Evolutionary conservation across 2,888 invertebrate species (phyloP).

Genomic region (Microdon myrmicae): DNA sequence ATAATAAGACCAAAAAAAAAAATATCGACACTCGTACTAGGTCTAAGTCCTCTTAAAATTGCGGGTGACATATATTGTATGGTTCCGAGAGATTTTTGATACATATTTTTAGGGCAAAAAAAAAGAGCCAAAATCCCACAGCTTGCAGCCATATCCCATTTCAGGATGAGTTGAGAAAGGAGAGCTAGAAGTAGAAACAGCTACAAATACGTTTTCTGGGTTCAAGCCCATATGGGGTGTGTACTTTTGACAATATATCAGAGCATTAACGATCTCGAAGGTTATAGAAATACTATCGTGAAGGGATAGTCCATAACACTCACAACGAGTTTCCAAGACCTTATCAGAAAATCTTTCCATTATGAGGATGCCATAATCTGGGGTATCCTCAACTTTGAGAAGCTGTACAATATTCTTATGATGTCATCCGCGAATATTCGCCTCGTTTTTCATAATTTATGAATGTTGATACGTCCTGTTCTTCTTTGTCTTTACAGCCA

Average conservation of each 20-base stretch:
- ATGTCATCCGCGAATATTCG: slow-evolving; percentile 66
- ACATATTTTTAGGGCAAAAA: no score
- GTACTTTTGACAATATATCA: slow-evolving; percentile 69
- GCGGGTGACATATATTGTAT: slow-evolving; percentile 72
- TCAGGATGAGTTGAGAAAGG: not conserved
- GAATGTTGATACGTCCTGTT: slow-evolving; percentile 54
- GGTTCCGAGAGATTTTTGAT: slow-evolving; percentile 62
- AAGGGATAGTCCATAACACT: slow-evolving; percentile 57
- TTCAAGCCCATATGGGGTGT: slow-evolving; percentile 72
- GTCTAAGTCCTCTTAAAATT: slow-evolving; percentile 67
- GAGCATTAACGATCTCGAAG: slow-evolving; percentile 67
- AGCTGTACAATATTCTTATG: slow-evolving; percentile 69
- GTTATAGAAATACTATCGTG: slow-evolving; percentile 61
- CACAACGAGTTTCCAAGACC: slow-evolving; percentile 62
- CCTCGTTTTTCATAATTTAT: slow-evolving; percentile 66
- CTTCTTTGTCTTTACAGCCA: slow-evolving; percentile 70
- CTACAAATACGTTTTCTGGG: slow-evolving; percentile 70
- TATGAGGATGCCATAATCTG: slow-evolving; percentile 65
- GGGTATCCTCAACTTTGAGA: slow-evolving; percentile 61
- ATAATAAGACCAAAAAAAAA: slow-evolving; percentile 71
- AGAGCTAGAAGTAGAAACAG: slow-evolving; percentile 34
- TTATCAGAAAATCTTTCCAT: slow-evolving; percentile 69
- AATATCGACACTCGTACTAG: slow-evolving; percentile 69
- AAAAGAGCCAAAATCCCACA: slow-evolving; percentile 72
- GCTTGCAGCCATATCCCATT: slow-evolving; percentile 66